Evolutionary conservation across 2,888 invertebrate genomes (phyloP).

Genomic region (Phania funesta): DNA sequence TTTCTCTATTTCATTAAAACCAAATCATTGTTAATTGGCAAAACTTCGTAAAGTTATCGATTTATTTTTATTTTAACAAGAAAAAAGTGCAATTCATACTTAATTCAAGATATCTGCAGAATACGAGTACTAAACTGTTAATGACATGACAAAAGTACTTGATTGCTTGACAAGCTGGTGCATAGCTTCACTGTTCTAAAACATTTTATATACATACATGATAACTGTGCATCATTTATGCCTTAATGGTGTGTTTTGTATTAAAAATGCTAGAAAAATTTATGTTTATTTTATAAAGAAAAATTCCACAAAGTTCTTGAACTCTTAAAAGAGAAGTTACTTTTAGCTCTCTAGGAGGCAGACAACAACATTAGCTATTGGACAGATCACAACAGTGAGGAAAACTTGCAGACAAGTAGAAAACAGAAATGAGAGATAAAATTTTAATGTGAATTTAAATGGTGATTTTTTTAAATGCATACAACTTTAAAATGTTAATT

Average conservation of each 20-base stretch:
- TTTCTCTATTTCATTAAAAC: no score
- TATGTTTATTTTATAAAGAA: neutral
- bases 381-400: neutral
- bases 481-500: no score
- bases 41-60: no score
- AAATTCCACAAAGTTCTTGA: neutral
- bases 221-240: constrained; percentile 8
- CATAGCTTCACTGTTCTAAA: neutral
- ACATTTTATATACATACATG: neutral
- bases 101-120: neutral
- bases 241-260: neutral
- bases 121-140: neutral
- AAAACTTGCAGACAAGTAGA: neutral
- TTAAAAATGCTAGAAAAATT: neutral
- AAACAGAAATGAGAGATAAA: neutral
- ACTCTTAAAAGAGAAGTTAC: constrained; percentile 11
- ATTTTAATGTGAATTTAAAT: neutral
- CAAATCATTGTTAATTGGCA: no score
- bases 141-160: neutral
- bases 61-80: no score
- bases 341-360: neutral
- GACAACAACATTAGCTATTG: neutral
- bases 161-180: neutral
- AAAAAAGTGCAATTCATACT: neutral
- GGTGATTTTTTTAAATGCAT: no score